Base-by-base conservation (phyloP, 2,113 vertebrate species). In the Toxotes chatareus region DNA sequence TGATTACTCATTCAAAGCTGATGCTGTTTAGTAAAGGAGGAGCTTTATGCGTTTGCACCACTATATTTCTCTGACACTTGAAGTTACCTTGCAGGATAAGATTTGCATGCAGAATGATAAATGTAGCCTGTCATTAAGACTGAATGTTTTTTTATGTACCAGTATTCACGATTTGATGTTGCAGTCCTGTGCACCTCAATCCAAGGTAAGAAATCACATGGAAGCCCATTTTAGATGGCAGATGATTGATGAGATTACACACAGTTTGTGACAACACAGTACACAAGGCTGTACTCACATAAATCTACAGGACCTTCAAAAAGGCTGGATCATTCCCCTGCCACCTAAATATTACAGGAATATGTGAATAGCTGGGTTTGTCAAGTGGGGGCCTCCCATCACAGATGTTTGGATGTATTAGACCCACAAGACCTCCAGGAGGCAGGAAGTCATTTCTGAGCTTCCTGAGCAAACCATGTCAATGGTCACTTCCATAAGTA, bases 301-400 rank as follows among this genome's bases (percentile, higher is more conserved):
- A 75, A 89, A 86, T 86, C 80, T 65, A n/a, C 40, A 71, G 42
- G 61, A 82, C 65, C 78, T 86, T 86, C 60, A 78, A 14, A 34
- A 32, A 66, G 65, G 61, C 73, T 67, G 62, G 36, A 73, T 80
- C 62, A 74, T 61, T 78, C 60, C 80, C 40, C 51, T 1, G 0
- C 31, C 36, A 60, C 42, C 49, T 23, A 63, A 64, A 79, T 59
- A 66, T 69, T 86, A 59, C 65, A 19, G 57, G 13, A 67, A 79
- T 68, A 57, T 64, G 21, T 68, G 42, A 73, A 46, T 69, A 60
- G 75, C 34, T 64, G 61, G 21, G 47, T n/a, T 59, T 79, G 60
- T 62, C 62, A 63, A 56, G 38, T 40, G 32, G 5, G n/a, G 51
- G 19, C 72, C 49, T 76, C 62, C 57, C 46, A 53, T 76, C n/a